phyloP scores from a whole-genome alignment of 2,888 invertebrate genomes.

The Callinectes sapidus region DNA sequence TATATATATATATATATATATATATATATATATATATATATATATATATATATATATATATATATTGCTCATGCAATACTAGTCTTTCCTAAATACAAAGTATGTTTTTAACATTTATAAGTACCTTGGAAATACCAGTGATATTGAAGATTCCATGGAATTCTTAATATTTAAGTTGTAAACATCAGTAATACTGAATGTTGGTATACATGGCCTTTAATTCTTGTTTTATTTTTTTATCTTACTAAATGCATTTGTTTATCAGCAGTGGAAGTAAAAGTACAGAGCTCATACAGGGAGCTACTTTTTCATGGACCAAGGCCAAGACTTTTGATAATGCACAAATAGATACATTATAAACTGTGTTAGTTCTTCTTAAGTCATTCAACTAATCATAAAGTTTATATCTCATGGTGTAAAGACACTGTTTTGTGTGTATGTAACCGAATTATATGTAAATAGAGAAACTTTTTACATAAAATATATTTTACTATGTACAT shows the following conservation, averaged over 20 bases:
- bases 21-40: constrained; percentile 41
- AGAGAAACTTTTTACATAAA: not conserved
- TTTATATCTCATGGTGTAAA: not conserved
- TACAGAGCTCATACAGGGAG: not conserved
- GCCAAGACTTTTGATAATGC: not conserved
- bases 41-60: constrained; percentile 8
- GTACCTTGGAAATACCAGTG: not conserved
- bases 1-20: constrained; percentile 44
- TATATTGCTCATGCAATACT: not conserved
- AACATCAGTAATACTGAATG: no score
- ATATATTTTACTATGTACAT: not conserved
- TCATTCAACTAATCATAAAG: not conserved
- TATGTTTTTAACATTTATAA: not conserved
- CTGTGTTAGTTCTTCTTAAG: not conserved
- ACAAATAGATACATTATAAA: not conserved
- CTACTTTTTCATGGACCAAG: not conserved
- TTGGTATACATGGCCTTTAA: no score
- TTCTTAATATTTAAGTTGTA: not conserved
- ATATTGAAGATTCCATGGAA: not conserved
- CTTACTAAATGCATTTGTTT: not conserved
- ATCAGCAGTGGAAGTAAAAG: not conserved
- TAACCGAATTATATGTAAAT: not conserved
- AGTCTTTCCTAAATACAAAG: not conserved
- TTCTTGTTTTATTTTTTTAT: not conserved
- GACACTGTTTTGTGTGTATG: not conserved